Evolutionary conservation across 2,113 vertebrate species (phyloP), one percentile per base, ranked within the genome.

Genomic region (Coptodon bakossiorum): DNA sequence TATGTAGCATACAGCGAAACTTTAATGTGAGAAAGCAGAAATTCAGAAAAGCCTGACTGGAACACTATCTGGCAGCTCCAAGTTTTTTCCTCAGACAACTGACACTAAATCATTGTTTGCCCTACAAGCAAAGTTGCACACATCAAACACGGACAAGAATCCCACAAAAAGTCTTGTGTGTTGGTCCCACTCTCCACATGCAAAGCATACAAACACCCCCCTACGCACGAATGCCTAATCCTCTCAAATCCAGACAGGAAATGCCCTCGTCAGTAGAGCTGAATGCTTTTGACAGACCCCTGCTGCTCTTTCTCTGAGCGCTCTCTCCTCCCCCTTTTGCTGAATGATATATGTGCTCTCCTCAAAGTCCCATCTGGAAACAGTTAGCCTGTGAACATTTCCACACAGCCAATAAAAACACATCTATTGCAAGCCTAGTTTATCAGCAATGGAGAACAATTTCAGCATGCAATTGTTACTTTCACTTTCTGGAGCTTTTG

Each of bases 211-310:
- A 88, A 88, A 86, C 73, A 73, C 71, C 85, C 88, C 78, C 73
- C 43, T 29, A 80, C 84, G 24, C 80, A 91, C 80, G 90, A 66
- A 94, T 85, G 92, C 82, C 85, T 95, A 94, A 95, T 92, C 93
- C 91, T 83, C 89, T 87, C 52, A 92, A 95, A 94, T 91, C 91
- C 93, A 91, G 93, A 94, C 94, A 95, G 95, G 96, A 96, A 94
- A 94, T 94, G 95, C 94, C 79, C 91, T 89, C 85, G 93, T 94
- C 94, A 95, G 94, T 90, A 53, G 91, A 95, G 89, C 90, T 92
- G 92, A 96, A 95, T 93, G 90, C 93, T 89, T 95, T 90, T 89
- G 85, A 92, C 92, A 92, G 92, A 92, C 87, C 90, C 93, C 92
- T 79, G 79, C 93, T 89, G 88, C 53, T 89, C 85, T 78, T 82